Conservation (phyloP, 2,797 vertebrate genomes). For the Sus cebifrons region DNA sequence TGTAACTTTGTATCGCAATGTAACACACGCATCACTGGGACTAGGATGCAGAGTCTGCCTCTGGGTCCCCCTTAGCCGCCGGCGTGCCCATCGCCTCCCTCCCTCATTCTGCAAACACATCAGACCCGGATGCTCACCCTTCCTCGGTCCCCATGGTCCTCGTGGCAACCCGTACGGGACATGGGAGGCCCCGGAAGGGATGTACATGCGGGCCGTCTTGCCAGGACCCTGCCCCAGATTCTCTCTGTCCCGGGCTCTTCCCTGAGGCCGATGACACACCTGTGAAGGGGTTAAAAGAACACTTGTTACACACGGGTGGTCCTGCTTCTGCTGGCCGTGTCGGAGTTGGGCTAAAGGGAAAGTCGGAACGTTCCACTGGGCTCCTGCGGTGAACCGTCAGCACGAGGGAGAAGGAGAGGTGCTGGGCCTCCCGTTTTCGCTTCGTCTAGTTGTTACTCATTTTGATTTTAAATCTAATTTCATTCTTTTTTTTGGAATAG, state of each 20-base stretch:
- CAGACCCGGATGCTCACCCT: no score
- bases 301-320: rapidly evolving
- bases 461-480: background rate
- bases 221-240: background rate
- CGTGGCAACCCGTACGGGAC: background rate
- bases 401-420: background rate
- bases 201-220: rapidly evolving
- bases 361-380: background rate
- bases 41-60: background rate
- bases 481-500: background rate
- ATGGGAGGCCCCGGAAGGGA: no score
- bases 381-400: background rate
- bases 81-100: no score
- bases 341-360: background rate
- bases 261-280: background rate
- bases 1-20: no score
- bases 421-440: background rate
- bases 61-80: background rate
- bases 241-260: background rate
- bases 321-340: background rate
- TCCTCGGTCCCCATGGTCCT: background rate
- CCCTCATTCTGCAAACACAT: background rate
- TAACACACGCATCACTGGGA: no score
- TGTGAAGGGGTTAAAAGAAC: no score
- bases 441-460: background rate